A percentile compares a stretch with the other conserved stretches of the same genome.
Evolutionary conservation across 2,797 vertebrate genomes (phyloP).

Genomic region (Anabacerthia variegaticeps): DNA sequence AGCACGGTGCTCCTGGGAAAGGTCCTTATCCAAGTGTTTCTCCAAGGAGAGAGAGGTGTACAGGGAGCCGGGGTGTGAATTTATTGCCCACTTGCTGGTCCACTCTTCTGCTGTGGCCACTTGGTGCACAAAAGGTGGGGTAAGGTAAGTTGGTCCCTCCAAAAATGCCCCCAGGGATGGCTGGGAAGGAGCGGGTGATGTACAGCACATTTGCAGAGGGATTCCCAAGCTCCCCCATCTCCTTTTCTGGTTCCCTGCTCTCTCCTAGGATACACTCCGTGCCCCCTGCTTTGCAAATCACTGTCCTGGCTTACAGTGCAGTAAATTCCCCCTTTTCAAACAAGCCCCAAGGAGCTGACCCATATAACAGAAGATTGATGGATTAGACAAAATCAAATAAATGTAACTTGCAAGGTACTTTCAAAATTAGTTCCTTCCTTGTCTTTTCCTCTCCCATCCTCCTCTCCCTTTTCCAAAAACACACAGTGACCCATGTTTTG

Average conservation of each 20-base stretch:
- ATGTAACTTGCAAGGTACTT: neutral
- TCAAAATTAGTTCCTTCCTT: neutral
- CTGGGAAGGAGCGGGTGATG: neutral
- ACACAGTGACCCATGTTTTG: neutral
- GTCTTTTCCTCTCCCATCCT: neutral
- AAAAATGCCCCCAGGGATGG: neutral
- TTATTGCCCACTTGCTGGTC: neutral
- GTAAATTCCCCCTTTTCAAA: conserved; percentile 31
- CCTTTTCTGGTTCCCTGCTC: conserved; percentile 18
- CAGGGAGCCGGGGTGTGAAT: neutral
- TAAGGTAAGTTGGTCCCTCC: neutral
- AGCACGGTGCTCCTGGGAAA: neutral
- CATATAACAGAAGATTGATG: neutral
- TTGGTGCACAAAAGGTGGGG: accelerated
- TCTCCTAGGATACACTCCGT: conserved; percentile 20
- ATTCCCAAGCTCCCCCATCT: neutral
- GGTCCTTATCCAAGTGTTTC: neutral
- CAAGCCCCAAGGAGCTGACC: neutral
- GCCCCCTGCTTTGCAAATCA: neutral
- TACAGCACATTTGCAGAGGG: neutral
- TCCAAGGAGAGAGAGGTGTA: neutral
- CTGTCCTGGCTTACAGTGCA: conserved; percentile 13
- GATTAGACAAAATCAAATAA: neutral
- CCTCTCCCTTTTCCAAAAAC: neutral
- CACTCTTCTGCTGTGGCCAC: neutral